Base-by-base conservation (phyloP, 1,140 invertebrate genomes). In the Harlomillsia oculata region DNA sequence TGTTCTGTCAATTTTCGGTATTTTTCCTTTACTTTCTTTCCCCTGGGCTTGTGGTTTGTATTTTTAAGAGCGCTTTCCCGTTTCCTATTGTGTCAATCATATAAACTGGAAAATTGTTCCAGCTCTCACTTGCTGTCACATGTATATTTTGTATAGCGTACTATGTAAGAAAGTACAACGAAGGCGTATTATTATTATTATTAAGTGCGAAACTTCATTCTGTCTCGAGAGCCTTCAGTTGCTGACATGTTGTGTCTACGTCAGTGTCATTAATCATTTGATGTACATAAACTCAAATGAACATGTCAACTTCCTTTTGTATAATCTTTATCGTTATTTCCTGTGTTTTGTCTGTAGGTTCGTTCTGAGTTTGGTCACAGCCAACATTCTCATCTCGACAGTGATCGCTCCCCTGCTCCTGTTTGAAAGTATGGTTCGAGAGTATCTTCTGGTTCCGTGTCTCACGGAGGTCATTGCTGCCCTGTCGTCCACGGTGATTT, bases 301-400 rank as follows among this genome's bases (percentile, higher is more conserved):
- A n/a, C n/a, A n/a, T 41, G 8, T 41, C 39, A 41, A 41, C 20
- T 14, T 41, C 39, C 20, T 21, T 21, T 41, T 5, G 16, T n/a
- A n/a, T 8, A 32, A n/a, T n/a, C n/a, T n/a, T n/a, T n/a, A n/a
- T n/a, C n/a, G 18, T 37, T 4, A 11, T 43, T 53, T 32, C 37
- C 44, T 49, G 16, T 46, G 16, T 53, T 50, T 48, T 25, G 37
- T 29, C 43, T 59, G 14, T 34, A 75, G 77, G 63, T 79, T 79
- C 63, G 75, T 80, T 1, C 60, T 78, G 20, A 78, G 77, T 60
- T 68, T 79, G 53, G 74, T 77, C 3, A 65, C 76, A n/a, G 75
- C 76, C 52, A 77, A 79, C 65, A 68, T 76, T 25, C 66, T 78
- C 25, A 73, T 75, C 28, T 74, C 75, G 0, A 53, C 74, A 5